These are phyloP conservation scores for Pristionchus mayeri DNA, from an alignment of 2,888 invertebrate species.

Conservation along the genomic window DNA sequence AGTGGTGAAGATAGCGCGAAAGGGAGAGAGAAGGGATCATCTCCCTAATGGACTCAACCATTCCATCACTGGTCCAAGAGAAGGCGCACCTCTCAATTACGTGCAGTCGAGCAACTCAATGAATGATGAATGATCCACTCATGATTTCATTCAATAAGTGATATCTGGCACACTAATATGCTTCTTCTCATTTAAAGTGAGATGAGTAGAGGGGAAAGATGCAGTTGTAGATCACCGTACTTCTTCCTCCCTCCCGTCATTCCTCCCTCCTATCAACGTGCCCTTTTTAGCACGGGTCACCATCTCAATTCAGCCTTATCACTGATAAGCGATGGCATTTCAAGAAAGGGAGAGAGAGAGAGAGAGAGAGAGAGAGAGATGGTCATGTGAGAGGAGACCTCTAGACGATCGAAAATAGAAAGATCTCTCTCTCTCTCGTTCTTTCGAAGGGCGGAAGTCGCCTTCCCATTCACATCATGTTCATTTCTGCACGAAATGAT, in stretches of 20 bases:
- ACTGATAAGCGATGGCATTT: slow-evolving; percentile 12
- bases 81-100: background rate
- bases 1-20: no score
- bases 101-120: background rate
- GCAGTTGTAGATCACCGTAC: no score
- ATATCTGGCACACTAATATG: no score
- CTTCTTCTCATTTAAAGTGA: no score
- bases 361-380: slow-evolving; percentile 29
- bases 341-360: slow-evolving; percentile 9
- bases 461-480: slow-evolving; percentile 4
- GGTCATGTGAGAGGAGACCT: background rate
- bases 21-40: no score
- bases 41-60: no score
- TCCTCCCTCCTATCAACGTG: background rate
- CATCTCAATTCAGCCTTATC: slow-evolving; percentile 4
- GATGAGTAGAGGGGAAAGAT: no score
- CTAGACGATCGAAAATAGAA: background rate
- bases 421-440: background rate
- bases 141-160: background rate
- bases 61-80: background rate
- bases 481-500: background rate
- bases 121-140: background rate
- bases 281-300: slow-evolving; percentile 4
- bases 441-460: slow-evolving; percentile 7
- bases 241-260: background rate